These are phyloP conservation scores for Antigone vipio DNA, from an alignment of 2,113 vertebrate species.

Conservation along the genomic window DNA sequence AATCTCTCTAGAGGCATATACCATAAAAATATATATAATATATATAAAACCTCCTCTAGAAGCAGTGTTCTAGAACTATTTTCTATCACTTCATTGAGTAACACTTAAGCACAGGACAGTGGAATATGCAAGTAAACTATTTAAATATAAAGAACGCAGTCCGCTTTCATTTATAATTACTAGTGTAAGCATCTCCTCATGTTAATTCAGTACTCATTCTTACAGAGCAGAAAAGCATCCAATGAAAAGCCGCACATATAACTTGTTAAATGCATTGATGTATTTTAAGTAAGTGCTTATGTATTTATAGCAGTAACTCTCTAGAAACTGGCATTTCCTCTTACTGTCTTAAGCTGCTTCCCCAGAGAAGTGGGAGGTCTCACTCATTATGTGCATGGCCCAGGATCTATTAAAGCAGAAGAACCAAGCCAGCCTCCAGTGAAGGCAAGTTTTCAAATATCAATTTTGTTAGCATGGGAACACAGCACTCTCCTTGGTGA, in stretches of 20 bases:
- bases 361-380: background rate
- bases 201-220: background rate
- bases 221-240: background rate
- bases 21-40: background rate
- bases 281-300: background rate
- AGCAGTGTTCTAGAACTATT: background rate
- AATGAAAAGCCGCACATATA: background rate
- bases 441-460: background rate
- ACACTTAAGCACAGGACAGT: background rate
- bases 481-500: conserved; percentile 44
- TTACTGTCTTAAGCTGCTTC: background rate
- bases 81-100: background rate
- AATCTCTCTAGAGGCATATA: background rate
- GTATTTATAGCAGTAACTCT: background rate
- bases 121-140: background rate
- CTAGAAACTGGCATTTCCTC: background rate
- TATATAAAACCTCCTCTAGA: background rate
- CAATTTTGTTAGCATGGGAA: background rate
- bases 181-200: background rate
- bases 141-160: background rate
- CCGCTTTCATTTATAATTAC: background rate
- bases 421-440: background rate
- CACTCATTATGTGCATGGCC: background rate
- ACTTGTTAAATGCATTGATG: background rate
- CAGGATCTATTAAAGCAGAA: background rate